phyloP scores from a whole-genome alignment of 2,113 vertebrate species.

The Microtus montanus region DNA sequence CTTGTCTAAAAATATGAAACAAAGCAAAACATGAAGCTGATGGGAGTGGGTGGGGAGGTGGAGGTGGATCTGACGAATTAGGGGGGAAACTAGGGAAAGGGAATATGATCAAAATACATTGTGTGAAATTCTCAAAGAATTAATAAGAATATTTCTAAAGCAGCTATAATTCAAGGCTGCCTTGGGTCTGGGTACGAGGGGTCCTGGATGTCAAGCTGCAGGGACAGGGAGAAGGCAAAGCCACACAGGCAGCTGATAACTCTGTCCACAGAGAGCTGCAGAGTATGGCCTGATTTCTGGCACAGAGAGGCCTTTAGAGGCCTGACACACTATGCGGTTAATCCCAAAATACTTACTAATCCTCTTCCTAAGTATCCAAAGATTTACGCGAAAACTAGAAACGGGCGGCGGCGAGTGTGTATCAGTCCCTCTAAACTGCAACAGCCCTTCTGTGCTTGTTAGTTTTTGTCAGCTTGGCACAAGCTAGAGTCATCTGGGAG shows the following conservation, averaged over 20 bases:
- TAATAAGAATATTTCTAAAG: not conserved
- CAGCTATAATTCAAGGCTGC: not conserved
- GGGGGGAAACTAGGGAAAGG: not conserved
- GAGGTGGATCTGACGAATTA: not conserved
- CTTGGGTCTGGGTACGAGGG: not conserved
- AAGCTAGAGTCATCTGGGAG: not conserved
- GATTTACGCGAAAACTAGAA: fast-evolving
- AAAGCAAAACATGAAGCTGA: not conserved
- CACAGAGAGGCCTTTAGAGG: not conserved
- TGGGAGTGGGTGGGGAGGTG: not conserved
- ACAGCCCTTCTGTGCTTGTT: not conserved
- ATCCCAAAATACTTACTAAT: fast-evolving
- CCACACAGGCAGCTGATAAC: too few species aligned
- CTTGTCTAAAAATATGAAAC: not conserved
- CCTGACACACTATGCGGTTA: not conserved
- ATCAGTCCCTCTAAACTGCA: not conserved
- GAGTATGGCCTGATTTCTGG: not conserved
- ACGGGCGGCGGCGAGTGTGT: not conserved
- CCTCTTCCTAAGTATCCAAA: not conserved
- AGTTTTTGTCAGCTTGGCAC: not conserved
- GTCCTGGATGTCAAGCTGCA: not conserved
- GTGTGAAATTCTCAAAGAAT: not conserved
- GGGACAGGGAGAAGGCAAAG: not conserved
- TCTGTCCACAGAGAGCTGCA: not conserved
- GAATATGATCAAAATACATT: not conserved